Base-by-base conservation (phyloP, 1,140 invertebrate species). In the Calephelis nemesis region DNA sequence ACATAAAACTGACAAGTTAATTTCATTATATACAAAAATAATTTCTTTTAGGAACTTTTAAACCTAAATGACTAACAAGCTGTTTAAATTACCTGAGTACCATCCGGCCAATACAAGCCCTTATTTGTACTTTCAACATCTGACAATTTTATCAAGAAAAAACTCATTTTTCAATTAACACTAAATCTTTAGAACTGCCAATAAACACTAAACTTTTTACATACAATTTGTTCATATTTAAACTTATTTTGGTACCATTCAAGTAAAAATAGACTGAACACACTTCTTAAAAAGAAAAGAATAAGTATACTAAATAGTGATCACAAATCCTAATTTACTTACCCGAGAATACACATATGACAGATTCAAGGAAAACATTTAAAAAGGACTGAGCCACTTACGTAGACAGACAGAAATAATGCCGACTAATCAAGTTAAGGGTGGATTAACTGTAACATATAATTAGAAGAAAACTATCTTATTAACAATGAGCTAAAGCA, bases 391-490 rank as follows among this genome's bases (percentile, higher is more conserved):
- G 54, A 58, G 54, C 54, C 54, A 58, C 19, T 58, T n/a, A 58
- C 54, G 54, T 58, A 54, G 10, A 30, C 54, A 58, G 54, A 39
- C 10, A 58, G 19, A 58, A 39, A 12, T 58, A 58, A 39, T 58
- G 39, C 54, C 54, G 30, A 58, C 54, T 58, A 58, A 58, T 58
- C 54, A 58, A 58, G 54, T 58, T 58, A 58, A 39, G 54, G 54
- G 5, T 12, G 54, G 54, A 58, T 58, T 58, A 58, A 58, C 11
- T 30, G 49, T 58, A 58, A 30, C 19, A 58, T 58, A 58, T 58
- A 39, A 58, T 58, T 58, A 58, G 54, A 39, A 58, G 54, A 58
- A 58, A 58, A 58, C 54, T 58, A 58, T 58, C 54, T 58, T 30
- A 58, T 58, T 58, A 58, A 50, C 19, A 10, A 30, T 19, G 11